A percentile compares a stretch with the other conserved stretches of the same genome.
Conservation (phyloP, 2,888 invertebrate genomes). For the Anodontia alba region DNA sequence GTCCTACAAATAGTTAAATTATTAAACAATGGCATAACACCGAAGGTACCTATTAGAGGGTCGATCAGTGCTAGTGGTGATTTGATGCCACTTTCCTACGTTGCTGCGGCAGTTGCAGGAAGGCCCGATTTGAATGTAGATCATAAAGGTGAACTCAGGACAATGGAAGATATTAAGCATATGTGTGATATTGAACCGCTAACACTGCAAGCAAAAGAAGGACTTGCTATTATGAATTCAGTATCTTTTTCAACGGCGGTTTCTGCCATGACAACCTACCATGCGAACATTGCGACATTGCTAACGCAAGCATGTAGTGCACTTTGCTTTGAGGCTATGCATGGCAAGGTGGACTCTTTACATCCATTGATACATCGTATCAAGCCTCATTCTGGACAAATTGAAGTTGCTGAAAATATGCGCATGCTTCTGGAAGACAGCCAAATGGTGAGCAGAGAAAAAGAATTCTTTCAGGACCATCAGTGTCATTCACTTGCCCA, state of each 20-base stretch:
- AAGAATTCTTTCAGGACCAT: slow-evolving; percentile 32
- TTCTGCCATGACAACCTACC: slow-evolving; percentile 27
- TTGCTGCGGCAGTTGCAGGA: slow-evolving; percentile 68
- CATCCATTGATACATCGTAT: slow-evolving; percentile 37
- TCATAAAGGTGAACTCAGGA: slow-evolving; percentile 40
- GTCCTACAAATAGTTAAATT: slow-evolving; percentile 56
- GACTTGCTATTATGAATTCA: slow-evolving; percentile 62
- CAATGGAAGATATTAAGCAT: slow-evolving; percentile 56
- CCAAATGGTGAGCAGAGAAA: slow-evolving; percentile 27
- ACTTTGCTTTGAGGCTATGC: slow-evolving; percentile 29
- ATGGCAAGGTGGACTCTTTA: slow-evolving; percentile 34
- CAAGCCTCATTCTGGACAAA: slow-evolving; percentile 36
- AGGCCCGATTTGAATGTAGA: slow-evolving; percentile 54
- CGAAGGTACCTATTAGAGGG: slow-evolving; percentile 67
- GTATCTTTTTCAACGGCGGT: slow-evolving; percentile 33
- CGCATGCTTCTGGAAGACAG: slow-evolving; percentile 24
- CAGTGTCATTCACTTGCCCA: slow-evolving; percentile 32
- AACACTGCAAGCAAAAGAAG: slow-evolving; percentile 68
- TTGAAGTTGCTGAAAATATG: slow-evolving; percentile 42
- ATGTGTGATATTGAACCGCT: slow-evolving; percentile 54
- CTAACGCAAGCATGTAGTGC: slow-evolving; percentile 38
- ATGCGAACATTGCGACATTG: slow-evolving; percentile 29
- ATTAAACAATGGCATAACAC: slow-evolving; percentile 64
- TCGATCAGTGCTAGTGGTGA: slow-evolving; percentile 73
- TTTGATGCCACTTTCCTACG: slow-evolving; percentile 70